Evolutionary conservation across 1,140 invertebrate species (phyloP), one percentile per base, ranked within the genome.

Genomic region (Hestina assimilis): DNA sequence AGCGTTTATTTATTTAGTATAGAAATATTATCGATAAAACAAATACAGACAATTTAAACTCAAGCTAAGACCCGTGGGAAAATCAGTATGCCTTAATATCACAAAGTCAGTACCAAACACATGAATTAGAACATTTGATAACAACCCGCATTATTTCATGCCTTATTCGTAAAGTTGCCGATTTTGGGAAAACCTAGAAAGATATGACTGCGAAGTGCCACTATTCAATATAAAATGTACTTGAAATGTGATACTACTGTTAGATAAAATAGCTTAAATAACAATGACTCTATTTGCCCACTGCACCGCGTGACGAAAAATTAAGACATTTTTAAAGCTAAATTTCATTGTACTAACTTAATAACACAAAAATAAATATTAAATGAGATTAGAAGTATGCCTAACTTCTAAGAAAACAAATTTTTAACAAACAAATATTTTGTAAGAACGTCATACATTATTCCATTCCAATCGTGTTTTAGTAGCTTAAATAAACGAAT

Each of bases 31-130:
- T 35, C 46, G 31, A 38, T 48, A 48, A 3, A 8, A 35, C 1
- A 38, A 38, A 20, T 3, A 8, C 9, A 38, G 7, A 19, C 3
- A 19, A 19, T 38, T 6, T n/a, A n/a, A n/a, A n/a, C n/a, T n/a
- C n/a, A n/a, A n/a, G n/a, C n/a, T n/a, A 11, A 11, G 20, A 70
- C 59, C 69, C 80, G 80, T 86, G 83, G 73, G 83, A 86, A 86
- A 81, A 81, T 78, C 72, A 45, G 52, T 35, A 54, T 51, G 43
- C 67, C 68, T 80, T n/a, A n/a, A n/a, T n/a, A n/a, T n/a, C n/a
- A n/a, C n/a, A n/a, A n/a, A n/a, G n/a, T n/a, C n/a, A n/a, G n/a
- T n/a, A n/a, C n/a, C n/a, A n/a, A n/a, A n/a, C n/a, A n/a, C n/a
- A n/a, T n/a, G n/a, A 69, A 77, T 77, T 73, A 74, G 46, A 64